Evolutionary conservation across 2,888 invertebrate species (phyloP).

Genomic region (Macropis europaea): DNA sequence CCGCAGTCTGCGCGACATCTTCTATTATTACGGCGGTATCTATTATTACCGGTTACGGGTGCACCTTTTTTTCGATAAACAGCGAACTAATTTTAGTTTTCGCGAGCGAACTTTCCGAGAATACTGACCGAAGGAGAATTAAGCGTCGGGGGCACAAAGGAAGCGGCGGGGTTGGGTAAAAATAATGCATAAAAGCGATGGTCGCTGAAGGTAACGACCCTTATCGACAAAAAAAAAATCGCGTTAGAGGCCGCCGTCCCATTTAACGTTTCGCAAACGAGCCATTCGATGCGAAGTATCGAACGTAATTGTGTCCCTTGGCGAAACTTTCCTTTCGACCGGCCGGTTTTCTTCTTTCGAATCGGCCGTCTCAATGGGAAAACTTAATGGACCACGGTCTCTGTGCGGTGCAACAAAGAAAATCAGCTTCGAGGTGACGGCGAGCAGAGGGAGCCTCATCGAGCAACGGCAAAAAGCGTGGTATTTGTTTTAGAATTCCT

Average conservation of each 20-base stretch:
- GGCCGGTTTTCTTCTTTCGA: not conserved
- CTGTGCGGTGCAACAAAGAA: not conserved
- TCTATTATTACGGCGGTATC: not conserved
- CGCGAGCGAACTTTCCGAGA: not conserved
- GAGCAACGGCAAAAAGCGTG: slow-evolving; percentile 65
- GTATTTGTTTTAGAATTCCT: slow-evolving; percentile 95
- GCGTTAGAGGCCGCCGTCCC: slow-evolving; percentile 20
- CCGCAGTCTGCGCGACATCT: too few species aligned
- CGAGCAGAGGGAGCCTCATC: not conserved
- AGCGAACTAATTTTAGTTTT: not conserved
- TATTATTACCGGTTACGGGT: not conserved
- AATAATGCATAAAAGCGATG: slow-evolving; percentile 8
- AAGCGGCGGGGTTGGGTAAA: too few species aligned
- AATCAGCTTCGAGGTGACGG: not conserved
- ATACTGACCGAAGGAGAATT: not conserved
- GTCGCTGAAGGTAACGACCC: slow-evolving; percentile 33
- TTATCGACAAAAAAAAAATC: slow-evolving; percentile 22
- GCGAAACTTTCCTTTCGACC: slow-evolving; percentile 6
- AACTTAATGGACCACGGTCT: not conserved
- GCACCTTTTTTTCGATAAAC: not conserved
- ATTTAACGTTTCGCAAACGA: slow-evolving; percentile 14
- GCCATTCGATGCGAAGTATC: slow-evolving; percentile 8
- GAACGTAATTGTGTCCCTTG: slow-evolving; percentile 22
- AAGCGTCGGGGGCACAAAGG: not conserved
- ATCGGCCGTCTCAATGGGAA: not conserved